These are phyloP conservation scores for Spea multiplicata DNA, from an alignment of 2,113 vertebrate genomes.

Conservation along the genomic window DNA sequence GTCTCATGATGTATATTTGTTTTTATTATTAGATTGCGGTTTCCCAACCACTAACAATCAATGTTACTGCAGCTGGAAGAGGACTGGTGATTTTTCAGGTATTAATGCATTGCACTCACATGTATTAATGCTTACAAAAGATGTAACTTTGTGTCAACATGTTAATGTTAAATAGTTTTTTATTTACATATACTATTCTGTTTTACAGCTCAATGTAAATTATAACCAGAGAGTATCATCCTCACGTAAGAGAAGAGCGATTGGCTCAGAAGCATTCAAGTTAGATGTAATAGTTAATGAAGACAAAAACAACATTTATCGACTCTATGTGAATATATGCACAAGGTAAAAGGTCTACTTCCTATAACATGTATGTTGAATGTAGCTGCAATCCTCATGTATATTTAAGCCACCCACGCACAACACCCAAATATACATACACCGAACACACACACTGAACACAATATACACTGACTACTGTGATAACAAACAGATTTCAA, in stretches of 20 bases:
- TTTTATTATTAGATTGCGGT: conserved; percentile 18
- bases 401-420: no score
- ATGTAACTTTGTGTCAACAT: no score
- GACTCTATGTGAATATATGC: conserved; percentile 15
- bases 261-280: not conserved
- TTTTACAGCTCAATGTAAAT: conserved; percentile 27
- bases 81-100: conserved; percentile 31
- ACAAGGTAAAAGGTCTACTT: conserved; percentile 15
- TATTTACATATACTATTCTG: not conserved
- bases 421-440: no score
- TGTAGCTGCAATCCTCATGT: no score
- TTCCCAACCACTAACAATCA: not conserved
- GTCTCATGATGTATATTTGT: not conserved
- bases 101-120: not conserved
- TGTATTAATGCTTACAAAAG: not conserved
- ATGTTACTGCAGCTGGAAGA: conserved; percentile 24
- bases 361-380: no score
- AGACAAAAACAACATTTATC: not conserved
- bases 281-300: conserved; percentile 25
- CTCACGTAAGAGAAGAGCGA: not conserved
- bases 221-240: conserved; percentile 23
- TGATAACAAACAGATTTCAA: no score
- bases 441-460: no score
- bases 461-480: no score
- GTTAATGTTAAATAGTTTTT: no score